phyloP scores from a whole-genome alignment of 1,140 invertebrate genomes.

The Physella acuta region DNA sequence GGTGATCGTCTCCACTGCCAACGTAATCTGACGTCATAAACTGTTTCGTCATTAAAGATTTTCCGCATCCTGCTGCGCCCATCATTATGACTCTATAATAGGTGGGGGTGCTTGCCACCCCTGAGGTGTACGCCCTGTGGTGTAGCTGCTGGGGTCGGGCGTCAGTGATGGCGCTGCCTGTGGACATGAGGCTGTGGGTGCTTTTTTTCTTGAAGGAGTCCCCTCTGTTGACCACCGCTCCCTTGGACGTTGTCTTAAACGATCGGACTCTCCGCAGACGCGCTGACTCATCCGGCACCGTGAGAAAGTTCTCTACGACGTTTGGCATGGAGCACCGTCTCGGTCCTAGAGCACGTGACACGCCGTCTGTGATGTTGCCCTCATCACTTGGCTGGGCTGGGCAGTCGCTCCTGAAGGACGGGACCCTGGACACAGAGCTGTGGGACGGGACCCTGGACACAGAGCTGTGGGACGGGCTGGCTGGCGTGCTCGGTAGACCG shows the following conservation, averaged over 20 bases:
- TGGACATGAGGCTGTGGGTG: conserved; percentile 70
- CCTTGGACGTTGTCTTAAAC: conserved; percentile 86
- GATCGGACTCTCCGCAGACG: conserved; percentile 80
- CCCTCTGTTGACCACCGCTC: conserved; percentile 86
- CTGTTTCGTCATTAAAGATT: conserved; percentile 83
- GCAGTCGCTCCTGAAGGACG: too few species aligned
- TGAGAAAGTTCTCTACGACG: conserved; percentile 26
- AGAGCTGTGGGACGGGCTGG: too few species aligned
- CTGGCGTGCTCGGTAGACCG: too few species aligned
- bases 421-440: too few species aligned
- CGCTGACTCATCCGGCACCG: conserved; percentile 26
- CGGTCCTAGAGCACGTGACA: background rate
- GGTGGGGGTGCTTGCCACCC: conserved; percentile 19
- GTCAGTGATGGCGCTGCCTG: conserved; percentile 64
- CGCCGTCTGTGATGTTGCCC: background rate
- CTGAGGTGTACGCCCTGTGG: background rate
- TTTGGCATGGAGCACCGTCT: conserved; percentile 41
- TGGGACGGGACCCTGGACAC: too few species aligned
- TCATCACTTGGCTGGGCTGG: too few species aligned
- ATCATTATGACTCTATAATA: conserved; percentile 80
- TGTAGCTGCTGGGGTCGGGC: conserved; percentile 14
- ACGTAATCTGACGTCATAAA: conserved; percentile 91
- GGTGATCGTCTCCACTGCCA: conserved; percentile 24
- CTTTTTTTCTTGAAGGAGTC: conserved; percentile 76
- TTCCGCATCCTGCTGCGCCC: conserved; percentile 82